These are phyloP conservation scores for Nasonovia ribisnigri DNA, from an alignment of 2,888 invertebrate genomes.

Conservation along the genomic window DNA sequence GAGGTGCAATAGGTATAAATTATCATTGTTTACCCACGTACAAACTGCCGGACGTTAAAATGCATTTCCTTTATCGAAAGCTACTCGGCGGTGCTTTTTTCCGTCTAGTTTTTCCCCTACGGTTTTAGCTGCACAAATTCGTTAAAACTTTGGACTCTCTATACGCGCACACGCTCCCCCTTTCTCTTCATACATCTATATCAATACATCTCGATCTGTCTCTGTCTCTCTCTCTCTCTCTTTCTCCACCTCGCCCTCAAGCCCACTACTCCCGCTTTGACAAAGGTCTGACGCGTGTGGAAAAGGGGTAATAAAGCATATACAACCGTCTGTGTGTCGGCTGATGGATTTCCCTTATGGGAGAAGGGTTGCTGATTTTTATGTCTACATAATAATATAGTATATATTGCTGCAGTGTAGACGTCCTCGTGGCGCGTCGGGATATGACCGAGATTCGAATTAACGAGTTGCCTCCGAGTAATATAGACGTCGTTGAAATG, in stretches of 20 bases:
- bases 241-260: neutral
- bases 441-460: slow-evolving; percentile 5
- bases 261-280: neutral
- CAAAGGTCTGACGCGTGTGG: neutral
- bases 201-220: neutral
- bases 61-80: slow-evolving; percentile 12
- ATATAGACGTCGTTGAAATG: slow-evolving; percentile 22
- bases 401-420: neutral
- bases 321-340: neutral
- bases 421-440: neutral
- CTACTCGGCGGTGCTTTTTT: neutral
- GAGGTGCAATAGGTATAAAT: neutral
- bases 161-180: neutral
- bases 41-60: slow-evolving; percentile 12
- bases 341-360: slow-evolving; percentile 13
- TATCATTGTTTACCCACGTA: neutral
- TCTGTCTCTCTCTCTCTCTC: neutral
- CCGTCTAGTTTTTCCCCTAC: neutral
- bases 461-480: neutral
- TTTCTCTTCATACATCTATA: neutral
- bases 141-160: slow-evolving; percentile 21
- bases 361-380: neutral
- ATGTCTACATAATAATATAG: slow-evolving; percentile 9
- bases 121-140: neutral
- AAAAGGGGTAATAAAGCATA: slow-evolving; percentile 25